Percentiles rank a stretch among this genome's conserved stretches.
These are phyloP conservation scores for Matsumyia berberina DNA, from an alignment of 2,888 invertebrate genomes.

Conservation along the genomic window DNA sequence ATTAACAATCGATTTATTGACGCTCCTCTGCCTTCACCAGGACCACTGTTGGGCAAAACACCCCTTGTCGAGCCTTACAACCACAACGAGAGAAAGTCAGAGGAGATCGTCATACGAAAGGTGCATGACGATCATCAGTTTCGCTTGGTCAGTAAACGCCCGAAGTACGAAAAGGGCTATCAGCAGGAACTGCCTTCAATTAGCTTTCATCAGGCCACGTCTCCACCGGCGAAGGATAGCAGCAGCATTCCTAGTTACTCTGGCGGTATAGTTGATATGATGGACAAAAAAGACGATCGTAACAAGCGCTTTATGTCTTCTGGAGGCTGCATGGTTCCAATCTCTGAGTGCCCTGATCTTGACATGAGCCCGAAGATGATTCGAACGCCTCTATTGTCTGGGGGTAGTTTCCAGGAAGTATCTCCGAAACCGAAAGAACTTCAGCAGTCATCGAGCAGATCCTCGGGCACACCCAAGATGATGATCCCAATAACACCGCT, in stretches of 20 bases:
- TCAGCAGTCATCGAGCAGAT: slow-evolving; percentile 79
- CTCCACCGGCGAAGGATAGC: slow-evolving; percentile 21
- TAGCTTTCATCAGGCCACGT: slow-evolving; percentile 33
- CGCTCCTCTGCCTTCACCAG: slow-evolving; percentile 91
- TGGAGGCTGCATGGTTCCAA: slow-evolving; percentile 86
- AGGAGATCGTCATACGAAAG: slow-evolving; percentile 82
- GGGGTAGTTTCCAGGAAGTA: slow-evolving; percentile 89
- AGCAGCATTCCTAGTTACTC: slow-evolving; percentile 90
- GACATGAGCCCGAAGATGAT: slow-evolving; percentile 90
- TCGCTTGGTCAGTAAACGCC: slow-evolving; percentile 39
- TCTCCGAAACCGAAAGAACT: slow-evolving; percentile 79
- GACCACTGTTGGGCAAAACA: slow-evolving; percentile 92
- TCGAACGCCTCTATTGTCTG: slow-evolving; percentile 92
- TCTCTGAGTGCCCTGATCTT: slow-evolving; percentile 86
- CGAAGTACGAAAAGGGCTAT: slow-evolving; percentile 62
- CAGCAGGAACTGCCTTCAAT: slow-evolving; percentile 53
- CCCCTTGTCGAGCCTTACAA: slow-evolving; percentile 89
- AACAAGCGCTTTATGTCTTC: slow-evolving; percentile 82
- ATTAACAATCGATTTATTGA: slow-evolving; percentile 84
- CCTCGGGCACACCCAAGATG: slow-evolving; percentile 84
- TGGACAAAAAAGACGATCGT: slow-evolving; percentile 80
- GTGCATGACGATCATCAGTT: slow-evolving; percentile 82
- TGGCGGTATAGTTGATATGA: slow-evolving; percentile 79
- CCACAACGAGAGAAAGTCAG: slow-evolving; percentile 79
- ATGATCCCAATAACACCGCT: slow-evolving; percentile 86